Percentiles rank a stretch among this genome's conserved stretches.
phyloP scores from a whole-genome alignment of 2,797 vertebrate genomes.

The Poliocrania exsul region DNA sequence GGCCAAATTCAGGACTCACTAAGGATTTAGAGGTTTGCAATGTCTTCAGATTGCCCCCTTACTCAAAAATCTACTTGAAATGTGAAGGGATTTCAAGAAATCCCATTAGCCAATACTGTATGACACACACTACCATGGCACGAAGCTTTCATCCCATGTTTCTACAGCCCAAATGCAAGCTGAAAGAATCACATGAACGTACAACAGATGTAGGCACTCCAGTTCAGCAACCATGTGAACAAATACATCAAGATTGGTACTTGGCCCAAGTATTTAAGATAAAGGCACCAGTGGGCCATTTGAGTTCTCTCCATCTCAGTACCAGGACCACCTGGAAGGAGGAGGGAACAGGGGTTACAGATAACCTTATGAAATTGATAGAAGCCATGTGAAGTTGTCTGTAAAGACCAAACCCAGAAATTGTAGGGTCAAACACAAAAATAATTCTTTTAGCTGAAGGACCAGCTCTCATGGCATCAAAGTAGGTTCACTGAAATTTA shows the following conservation, averaged over 20 bases:
- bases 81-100: neutral
- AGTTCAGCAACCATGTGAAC: neutral
- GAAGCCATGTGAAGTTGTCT: neutral
- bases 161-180: neutral
- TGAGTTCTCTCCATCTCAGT: neutral
- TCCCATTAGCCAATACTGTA: neutral
- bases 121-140: neutral
- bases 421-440: neutral
- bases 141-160: neutral
- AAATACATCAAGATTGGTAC: neutral
- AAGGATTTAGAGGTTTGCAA: neutral
- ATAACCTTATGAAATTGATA: neutral
- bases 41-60: neutral
- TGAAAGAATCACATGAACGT: rapidly evolving
- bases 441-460: neutral
- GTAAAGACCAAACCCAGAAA: neutral
- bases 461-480: neutral
- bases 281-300: neutral
- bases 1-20: constrained; percentile 14
- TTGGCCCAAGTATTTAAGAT: neutral
- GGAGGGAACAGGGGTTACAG: neutral
- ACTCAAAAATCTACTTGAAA: neutral
- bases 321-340: neutral
- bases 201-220: neutral
- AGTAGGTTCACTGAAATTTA: neutral